phyloP scores from a whole-genome alignment of 2,888 invertebrate species.

The Aleiodes alternator region DNA sequence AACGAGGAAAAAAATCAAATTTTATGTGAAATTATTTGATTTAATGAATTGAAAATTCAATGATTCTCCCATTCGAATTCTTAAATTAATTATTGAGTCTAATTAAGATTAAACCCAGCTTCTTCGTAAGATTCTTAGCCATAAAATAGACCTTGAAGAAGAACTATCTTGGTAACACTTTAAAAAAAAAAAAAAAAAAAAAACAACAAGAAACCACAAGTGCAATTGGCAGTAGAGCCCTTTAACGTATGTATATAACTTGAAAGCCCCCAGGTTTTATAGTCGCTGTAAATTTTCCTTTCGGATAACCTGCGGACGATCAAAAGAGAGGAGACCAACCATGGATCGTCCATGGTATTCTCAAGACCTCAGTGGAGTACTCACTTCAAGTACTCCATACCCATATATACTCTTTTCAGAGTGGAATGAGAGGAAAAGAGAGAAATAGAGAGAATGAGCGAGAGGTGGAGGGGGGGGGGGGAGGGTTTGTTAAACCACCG shows the following conservation, averaged over 20 bases:
- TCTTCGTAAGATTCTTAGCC: background rate
- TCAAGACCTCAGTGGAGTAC: conserved; percentile 10
- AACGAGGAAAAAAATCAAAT: too few species aligned
- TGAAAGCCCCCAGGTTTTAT: conserved; percentile 41
- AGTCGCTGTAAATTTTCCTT: conserved; percentile 45
- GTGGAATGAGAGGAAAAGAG: background rate
- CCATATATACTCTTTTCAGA: background rate
- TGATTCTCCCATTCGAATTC: too few species aligned
- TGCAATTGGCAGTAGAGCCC: conserved; percentile 26
- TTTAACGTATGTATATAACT: conserved; percentile 15
- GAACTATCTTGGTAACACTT: background rate
- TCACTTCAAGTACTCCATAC: conserved; percentile 20
- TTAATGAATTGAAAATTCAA: too few species aligned
- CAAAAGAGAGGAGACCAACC: conserved; percentile 28
- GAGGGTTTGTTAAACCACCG: background rate
- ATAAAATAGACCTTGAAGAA: background rate
- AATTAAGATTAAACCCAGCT: background rate
- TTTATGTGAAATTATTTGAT: too few species aligned
- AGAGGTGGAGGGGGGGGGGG: too few species aligned
- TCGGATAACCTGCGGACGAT: conserved; percentile 44
- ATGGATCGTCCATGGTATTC: conserved; percentile 15
- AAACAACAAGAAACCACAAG: conserved; percentile 18
- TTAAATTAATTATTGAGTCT: too few species aligned
- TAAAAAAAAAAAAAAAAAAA: too few species aligned
- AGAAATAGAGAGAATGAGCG: too few species aligned